These are phyloP conservation scores for Danio aesculapii DNA, from an alignment of 2,797 vertebrate species.

Conservation along the genomic window DNA sequence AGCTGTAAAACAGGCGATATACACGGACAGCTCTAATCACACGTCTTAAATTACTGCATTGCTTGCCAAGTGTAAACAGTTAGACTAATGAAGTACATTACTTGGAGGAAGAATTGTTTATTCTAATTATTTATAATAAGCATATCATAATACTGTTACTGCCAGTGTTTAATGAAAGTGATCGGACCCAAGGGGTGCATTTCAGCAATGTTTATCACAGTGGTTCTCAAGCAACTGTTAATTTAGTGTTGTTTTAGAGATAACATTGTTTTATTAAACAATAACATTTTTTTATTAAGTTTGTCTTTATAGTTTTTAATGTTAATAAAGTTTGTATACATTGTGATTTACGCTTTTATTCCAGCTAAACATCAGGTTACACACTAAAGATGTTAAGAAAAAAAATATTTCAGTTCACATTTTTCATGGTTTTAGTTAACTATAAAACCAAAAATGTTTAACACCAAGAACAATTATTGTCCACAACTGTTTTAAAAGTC, in stretches of 20 bases:
- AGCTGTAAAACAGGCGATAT: neutral
- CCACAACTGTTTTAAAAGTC: neutral
- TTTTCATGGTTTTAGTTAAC: too few relatives aligned
- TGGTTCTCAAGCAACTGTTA: neutral
- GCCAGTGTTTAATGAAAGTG: neutral
- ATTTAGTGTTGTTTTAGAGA: neutral
- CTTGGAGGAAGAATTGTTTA: constrained; percentile 15
- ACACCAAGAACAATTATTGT: neutral
- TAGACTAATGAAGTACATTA: constrained; percentile 13
- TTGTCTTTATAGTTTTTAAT: neutral
- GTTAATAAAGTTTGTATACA: neutral
- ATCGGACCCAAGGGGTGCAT: neutral
- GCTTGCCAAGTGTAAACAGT: neutral
- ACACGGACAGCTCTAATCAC: neutral
- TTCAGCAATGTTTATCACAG: neutral
- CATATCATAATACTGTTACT: constrained; percentile 20
- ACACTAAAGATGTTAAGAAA: too few relatives aligned
- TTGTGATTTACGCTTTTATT: too few relatives aligned
- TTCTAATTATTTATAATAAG: constrained; percentile 23
- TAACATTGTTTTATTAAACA: neutral
- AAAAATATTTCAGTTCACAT: too few relatives aligned
- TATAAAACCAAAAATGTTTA: too few relatives aligned
- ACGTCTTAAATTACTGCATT: constrained; percentile 15
- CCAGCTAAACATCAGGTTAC: too few relatives aligned
- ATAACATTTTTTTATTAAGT: neutral